Conservation (phyloP, 1,140 invertebrate species). For the Chrysoperla carnea region DNA sequence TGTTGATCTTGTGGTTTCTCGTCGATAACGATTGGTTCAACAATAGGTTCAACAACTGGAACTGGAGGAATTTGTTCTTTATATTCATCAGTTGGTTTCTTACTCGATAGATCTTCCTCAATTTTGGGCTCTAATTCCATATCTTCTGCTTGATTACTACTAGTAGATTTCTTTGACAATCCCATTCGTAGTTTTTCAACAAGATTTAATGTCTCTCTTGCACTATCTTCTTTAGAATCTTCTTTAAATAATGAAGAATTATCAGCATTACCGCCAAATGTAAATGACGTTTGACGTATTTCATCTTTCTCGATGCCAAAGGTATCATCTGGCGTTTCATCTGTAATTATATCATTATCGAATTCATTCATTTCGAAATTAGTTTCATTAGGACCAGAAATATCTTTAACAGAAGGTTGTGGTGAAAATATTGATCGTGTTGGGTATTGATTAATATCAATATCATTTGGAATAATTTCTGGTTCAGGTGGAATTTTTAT, state of each 20-base stretch:
- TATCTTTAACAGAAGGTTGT: conserved; percentile 40
- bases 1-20: not conserved
- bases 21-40: conserved; percentile 1
- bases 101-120: conserved; percentile 10
- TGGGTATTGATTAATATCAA: conserved; percentile 5
- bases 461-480: conserved; percentile 7
- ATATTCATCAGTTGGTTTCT: conserved; percentile 8
- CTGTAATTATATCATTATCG: conserved; percentile 40
- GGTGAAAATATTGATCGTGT: conserved; percentile 49
- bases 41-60: conserved; percentile 1
- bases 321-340: conserved; percentile 39
- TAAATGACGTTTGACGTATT: conserved; percentile 31
- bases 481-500: conserved; percentile 12
- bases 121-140: conserved; percentile 17
- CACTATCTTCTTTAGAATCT: conserved; percentile 59
- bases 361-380: conserved; percentile 41
- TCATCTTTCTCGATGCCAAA: conserved; percentile 39
- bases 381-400: conserved; percentile 16
- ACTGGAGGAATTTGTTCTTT: conserved; percentile 10
- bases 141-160: conserved; percentile 17
- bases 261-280: conserved; percentile 28
- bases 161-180: conserved; percentile 40
- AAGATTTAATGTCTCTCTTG: conserved; percentile 55
- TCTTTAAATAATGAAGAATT: conserved; percentile 47
- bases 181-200: conserved; percentile 59